phyloP scores from a whole-genome alignment of 2,797 vertebrate genomes.

The Chaenodraco wilsoni region DNA sequence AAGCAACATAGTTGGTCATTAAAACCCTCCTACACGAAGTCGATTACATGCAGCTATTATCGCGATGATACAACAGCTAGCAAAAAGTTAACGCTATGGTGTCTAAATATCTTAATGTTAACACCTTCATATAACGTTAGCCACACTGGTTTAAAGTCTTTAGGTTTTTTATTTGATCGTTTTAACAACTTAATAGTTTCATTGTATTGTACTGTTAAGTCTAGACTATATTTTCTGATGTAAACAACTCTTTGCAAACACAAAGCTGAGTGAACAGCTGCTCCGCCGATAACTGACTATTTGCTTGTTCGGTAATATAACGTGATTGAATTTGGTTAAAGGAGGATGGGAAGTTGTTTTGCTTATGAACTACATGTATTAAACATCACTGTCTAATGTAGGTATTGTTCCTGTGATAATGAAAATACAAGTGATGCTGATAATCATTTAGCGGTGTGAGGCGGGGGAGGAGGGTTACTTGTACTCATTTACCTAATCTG shows the following conservation, averaged over 20 bases:
- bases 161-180: neutral
- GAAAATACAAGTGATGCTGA: too few relatives aligned
- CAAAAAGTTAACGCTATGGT: neutral
- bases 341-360: too few relatives aligned
- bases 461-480: too few relatives aligned
- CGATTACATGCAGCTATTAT: neutral
- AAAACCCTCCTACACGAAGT: neutral
- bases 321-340: neutral
- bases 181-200: neutral
- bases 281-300: too few relatives aligned
- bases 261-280: neutral
- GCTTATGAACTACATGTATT: neutral
- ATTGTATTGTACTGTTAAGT: neutral
- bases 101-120: too few relatives aligned
- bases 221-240: neutral
- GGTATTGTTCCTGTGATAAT: neutral
- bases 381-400: neutral
- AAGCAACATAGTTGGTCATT: fast-evolving
- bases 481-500: too few relatives aligned
- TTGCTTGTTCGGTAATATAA: neutral
- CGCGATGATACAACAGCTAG: neutral
- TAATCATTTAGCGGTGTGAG: too few relatives aligned
- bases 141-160: neutral
- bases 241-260: neutral
- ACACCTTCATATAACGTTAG: too few relatives aligned